Conservation (phyloP, 2,113 vertebrate genomes). For the Varanus komodoensis region DNA sequence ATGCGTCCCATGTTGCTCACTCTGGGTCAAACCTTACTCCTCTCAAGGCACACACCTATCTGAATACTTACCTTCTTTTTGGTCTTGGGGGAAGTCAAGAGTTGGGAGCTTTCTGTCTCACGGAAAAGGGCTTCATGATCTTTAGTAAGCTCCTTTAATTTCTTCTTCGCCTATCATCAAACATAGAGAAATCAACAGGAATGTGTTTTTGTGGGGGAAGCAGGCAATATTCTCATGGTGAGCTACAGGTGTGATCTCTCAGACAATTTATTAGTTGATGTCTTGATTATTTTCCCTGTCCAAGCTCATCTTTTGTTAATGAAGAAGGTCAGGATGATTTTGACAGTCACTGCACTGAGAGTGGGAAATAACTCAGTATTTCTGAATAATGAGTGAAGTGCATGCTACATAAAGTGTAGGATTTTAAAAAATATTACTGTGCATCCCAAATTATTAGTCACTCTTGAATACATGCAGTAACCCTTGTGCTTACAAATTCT, state of each 20-base stretch:
- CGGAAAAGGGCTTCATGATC: constrained; percentile 87
- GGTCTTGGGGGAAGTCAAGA: constrained; percentile 82
- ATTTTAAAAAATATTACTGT: background rate
- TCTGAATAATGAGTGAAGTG: background rate
- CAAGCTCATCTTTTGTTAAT: background rate
- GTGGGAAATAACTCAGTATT: background rate
- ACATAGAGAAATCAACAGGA: constrained; percentile 25
- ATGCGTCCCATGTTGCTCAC: too few relatives aligned
- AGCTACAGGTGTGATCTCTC: constrained; percentile 3
- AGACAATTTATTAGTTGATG: constrained; percentile 12
- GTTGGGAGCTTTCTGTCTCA: constrained; percentile 84
- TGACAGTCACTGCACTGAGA: background rate
- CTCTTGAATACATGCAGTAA: background rate
- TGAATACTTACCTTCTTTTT: constrained; percentile 81
- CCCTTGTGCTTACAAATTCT: background rate
- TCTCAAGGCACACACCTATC: background rate
- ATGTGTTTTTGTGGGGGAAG: background rate
- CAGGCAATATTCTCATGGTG: constrained; percentile 31
- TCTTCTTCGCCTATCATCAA: constrained; percentile 84
- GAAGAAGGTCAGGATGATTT: background rate
- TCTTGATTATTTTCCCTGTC: constrained; percentile 23
- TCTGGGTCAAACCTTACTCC: too few relatives aligned
- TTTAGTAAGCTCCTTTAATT: constrained; percentile 81
- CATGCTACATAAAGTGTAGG: background rate
- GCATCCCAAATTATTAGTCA: background rate